A percentile compares a stretch with the other conserved stretches of the same genome.
These are phyloP conservation scores for Hapalemur alaotrensis DNA, from an alignment of 2,797 vertebrate species.

Conservation along the genomic window DNA sequence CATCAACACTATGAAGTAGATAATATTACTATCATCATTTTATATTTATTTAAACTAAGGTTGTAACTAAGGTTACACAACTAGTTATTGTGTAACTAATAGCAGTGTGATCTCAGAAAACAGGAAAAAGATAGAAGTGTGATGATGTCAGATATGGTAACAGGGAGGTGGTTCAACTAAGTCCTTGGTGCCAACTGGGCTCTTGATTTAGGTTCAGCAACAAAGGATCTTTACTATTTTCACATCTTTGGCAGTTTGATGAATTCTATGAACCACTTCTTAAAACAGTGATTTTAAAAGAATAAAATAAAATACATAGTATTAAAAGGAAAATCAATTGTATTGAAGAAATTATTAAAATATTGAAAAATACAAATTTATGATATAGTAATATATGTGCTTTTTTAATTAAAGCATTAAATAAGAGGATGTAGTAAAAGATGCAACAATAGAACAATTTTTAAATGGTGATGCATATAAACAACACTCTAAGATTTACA, in stretches of 20 bases:
- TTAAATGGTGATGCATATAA: not conserved
- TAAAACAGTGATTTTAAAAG: not conserved
- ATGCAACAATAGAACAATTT: not conserved
- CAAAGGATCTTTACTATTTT: not conserved
- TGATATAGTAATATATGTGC: not conserved
- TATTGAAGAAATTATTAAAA: not conserved
- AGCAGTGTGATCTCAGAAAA: not conserved
- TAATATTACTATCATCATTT: not conserved
- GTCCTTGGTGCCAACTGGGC: not conserved
- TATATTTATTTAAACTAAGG: not conserved
- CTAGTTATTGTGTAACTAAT: not conserved
- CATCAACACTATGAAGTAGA: not conserved
- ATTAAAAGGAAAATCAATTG: conserved; percentile 56
- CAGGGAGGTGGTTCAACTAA: not conserved
- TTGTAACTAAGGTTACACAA: not conserved
- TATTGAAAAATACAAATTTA: not conserved
- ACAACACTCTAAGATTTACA: not conserved
- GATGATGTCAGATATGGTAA: not conserved
- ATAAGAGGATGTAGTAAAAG: not conserved
- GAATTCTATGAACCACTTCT: not conserved
- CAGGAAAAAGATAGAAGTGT: not conserved
- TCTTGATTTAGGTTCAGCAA: not conserved
- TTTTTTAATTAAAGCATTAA: not conserved
- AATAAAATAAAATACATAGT: not conserved
- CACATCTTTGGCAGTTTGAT: not conserved